Evolutionary conservation across 1,140 invertebrate species (phyloP).

Genomic region (Orussus abietinus): DNA sequence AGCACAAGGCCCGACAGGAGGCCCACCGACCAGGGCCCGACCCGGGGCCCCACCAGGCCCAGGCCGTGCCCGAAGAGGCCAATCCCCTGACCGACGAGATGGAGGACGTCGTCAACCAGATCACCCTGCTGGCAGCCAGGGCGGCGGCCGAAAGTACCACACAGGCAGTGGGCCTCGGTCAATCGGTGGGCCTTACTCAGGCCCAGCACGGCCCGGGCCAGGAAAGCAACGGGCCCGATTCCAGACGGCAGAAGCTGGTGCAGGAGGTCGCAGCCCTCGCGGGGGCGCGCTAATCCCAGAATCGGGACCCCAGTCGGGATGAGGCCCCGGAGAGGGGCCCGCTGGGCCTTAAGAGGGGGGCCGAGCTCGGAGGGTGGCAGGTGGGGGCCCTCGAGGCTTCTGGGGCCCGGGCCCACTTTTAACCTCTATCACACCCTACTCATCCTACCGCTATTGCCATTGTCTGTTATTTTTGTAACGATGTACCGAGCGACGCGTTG

Average conservation of each 20-base stretch:
- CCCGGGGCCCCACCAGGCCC: conserved; percentile 26
- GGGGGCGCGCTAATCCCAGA: conserved; percentile 36
- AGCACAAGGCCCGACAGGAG: conserved; percentile 50
- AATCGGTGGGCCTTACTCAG: conserved; percentile 24
- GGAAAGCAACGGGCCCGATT: conserved; percentile 45
- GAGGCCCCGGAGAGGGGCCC: too few species aligned
- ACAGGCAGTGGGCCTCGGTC: too few species aligned
- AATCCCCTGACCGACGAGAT: conserved; percentile 70
- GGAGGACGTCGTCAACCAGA: conserved; percentile 80
- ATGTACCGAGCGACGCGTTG: conserved; percentile 27
- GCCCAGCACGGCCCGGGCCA: conserved; percentile 19
- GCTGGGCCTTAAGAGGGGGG: too few species aligned
- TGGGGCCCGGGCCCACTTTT: too few species aligned
- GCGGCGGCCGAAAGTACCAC: conserved; percentile 56
- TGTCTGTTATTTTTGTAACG: conserved; percentile 44
- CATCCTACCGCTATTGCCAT: conserved; percentile 11
- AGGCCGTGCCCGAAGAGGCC: conserved; percentile 40
- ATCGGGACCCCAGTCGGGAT: too few species aligned
- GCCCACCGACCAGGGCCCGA: conserved; percentile 25
- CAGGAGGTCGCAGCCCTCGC: conserved; percentile 43
- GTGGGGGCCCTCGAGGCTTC: too few species aligned
- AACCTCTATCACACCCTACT: conserved; percentile 16
- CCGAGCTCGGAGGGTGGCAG: too few species aligned
- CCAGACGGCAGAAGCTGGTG: conserved; percentile 41
- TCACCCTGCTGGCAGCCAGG: conserved; percentile 70